Evolutionary conservation across 2,113 vertebrate genomes (phyloP).

Genomic region (pig (Sus scrofa)): DNA sequence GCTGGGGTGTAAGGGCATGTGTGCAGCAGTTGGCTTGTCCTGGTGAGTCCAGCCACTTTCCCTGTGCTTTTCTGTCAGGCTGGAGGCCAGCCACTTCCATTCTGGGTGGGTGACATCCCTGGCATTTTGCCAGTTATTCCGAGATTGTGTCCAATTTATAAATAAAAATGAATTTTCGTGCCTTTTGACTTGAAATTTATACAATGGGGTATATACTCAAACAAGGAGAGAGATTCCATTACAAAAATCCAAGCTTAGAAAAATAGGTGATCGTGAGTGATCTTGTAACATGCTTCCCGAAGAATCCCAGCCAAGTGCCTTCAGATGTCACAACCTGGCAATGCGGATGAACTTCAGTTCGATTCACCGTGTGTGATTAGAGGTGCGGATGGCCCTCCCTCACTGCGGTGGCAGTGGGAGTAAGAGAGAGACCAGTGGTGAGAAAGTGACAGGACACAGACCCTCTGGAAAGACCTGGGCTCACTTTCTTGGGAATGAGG

Average conservation of each 20-base stretch:
- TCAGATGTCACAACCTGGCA: rapidly evolving
- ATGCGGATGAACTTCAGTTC: rapidly evolving
- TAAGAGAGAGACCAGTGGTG: background rate
- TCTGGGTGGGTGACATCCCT: no score
- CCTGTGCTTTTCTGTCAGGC: background rate
- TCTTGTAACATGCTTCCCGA: background rate
- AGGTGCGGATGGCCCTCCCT: rapidly evolving
- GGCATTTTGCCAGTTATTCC: background rate
- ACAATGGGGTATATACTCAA: background rate
- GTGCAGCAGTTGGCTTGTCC: background rate
- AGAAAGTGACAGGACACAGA: background rate
- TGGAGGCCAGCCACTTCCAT: background rate
- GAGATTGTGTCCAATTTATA: background rate
- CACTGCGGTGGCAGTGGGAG: rapidly evolving
- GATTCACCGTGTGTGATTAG: background rate
- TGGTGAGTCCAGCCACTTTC: rapidly evolving
- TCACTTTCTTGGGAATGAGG: background rate
- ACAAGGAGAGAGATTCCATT: background rate
- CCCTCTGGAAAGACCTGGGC: rapidly evolving
- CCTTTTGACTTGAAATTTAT: background rate
- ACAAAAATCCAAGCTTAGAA: background rate
- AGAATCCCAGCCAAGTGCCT: background rate
- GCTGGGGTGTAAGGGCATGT: rapidly evolving
- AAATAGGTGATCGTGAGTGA: background rate
- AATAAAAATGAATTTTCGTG: background rate